Evolutionary conservation across 2,888 invertebrate genomes (phyloP).

Genomic region (Schizaphis graminum): DNA sequence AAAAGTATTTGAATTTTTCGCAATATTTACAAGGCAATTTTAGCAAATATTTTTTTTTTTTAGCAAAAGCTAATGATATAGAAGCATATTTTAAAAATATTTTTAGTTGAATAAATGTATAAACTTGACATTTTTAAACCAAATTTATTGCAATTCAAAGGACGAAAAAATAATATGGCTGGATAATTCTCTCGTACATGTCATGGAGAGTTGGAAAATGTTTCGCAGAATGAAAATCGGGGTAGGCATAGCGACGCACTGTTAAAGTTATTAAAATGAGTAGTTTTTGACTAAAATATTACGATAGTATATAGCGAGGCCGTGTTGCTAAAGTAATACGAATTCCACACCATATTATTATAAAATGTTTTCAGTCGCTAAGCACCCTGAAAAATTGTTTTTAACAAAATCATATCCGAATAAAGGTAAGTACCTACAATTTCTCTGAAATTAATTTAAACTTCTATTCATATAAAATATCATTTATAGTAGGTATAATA

Average conservation of each 20-base stretch:
- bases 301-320: neutral
- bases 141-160: neutral
- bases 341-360: neutral
- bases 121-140: neutral
- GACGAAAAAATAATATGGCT: neutral
- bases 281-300: neutral
- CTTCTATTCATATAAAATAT: neutral
- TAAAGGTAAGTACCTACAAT: neutral
- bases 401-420: neutral
- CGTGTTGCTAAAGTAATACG: neutral
- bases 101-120: neutral
- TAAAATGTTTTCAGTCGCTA: neutral
- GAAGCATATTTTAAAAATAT: neutral
- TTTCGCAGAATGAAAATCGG: neutral
- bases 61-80: no score
- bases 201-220: neutral
- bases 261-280: neutral
- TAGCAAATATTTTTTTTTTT: no score
- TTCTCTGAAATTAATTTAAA: neutral
- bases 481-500: neutral
- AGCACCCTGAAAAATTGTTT: neutral
- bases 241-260: neutral
- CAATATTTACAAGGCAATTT: neutral
- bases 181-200: neutral
- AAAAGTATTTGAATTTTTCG: neutral